phyloP scores from a whole-genome alignment of 2,888 invertebrate species.

The Bibio marci region DNA sequence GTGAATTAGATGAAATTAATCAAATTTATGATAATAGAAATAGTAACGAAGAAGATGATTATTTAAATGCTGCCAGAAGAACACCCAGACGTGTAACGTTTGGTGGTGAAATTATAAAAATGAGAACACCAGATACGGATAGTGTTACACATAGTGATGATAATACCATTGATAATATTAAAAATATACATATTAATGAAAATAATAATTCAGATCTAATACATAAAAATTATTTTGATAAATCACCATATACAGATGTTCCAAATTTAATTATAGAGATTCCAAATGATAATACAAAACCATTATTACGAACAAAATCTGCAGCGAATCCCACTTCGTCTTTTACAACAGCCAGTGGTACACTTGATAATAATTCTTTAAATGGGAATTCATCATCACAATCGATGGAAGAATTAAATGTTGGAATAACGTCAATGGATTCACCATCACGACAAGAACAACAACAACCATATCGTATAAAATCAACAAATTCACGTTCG shows the following conservation, averaged over 20 bases:
- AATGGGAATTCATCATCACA: background rate
- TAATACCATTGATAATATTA: conserved; percentile 27
- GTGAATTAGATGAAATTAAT: conserved; percentile 37
- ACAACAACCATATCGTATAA: conserved; percentile 15
- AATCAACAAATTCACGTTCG: background rate
- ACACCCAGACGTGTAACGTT: conserved; percentile 61
- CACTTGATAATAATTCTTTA: background rate
- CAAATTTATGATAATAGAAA: too few species aligned
- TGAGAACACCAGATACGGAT: conserved; percentile 72
- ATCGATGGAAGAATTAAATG: background rate
- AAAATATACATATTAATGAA: background rate
- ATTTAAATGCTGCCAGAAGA: conserved; percentile 32
- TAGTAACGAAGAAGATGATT: conserved; percentile 10
- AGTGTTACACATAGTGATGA: conserved; percentile 41
- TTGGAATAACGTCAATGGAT: conserved; percentile 19
- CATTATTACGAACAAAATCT: conserved; percentile 6
- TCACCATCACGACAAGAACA: conserved; percentile 13
- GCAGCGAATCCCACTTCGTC: background rate
- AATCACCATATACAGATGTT: conserved; percentile 1
- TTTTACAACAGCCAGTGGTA: too few species aligned
- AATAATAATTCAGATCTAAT: background rate
- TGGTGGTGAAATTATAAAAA: conserved; percentile 73
- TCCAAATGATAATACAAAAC: conserved; percentile 25
- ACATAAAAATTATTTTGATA: background rate
- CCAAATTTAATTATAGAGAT: conserved; percentile 18